Conservation (phyloP, 2,797 vertebrate genomes). For the Poeciliopsis turneri region DNA sequence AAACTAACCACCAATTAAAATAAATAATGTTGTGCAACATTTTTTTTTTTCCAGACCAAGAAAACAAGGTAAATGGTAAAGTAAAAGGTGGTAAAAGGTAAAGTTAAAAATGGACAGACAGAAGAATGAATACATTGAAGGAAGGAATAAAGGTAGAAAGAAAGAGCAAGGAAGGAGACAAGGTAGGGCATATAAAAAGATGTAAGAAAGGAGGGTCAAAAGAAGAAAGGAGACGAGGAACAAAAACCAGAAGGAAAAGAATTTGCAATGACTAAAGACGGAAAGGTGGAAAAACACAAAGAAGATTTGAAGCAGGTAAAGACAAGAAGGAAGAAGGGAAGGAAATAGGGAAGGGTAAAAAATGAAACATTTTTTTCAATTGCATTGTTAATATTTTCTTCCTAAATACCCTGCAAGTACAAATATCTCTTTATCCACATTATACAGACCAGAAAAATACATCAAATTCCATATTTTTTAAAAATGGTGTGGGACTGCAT, state of each 20-base stretch:
- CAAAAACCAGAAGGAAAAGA: neutral
- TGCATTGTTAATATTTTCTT: neutral
- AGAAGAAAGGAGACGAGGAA: neutral
- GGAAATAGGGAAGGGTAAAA: too few relatives aligned
- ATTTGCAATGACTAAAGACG: neutral
- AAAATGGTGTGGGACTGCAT: neutral
- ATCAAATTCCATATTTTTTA: neutral
- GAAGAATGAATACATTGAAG: neutral
- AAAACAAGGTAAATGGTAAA: neutral
- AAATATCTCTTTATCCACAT: neutral
- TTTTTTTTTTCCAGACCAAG: neutral
- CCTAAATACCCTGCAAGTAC: neutral
- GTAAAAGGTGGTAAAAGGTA: neutral
- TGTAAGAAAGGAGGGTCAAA: neutral
- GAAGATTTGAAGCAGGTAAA: neutral
- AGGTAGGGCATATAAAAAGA: neutral
- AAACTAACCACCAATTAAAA: neutral
- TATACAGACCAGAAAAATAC: neutral
- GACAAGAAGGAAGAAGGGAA: neutral
- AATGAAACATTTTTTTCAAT: too few relatives aligned
- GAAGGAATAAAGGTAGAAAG: neutral
- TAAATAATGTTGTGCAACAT: neutral
- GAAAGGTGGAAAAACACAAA: neutral
- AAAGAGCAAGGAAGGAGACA: neutral
- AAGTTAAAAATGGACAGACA: neutral